Evolutionary conservation across 2,888 invertebrate species (phyloP).

Genomic region (Keiferia lycopersicella): DNA sequence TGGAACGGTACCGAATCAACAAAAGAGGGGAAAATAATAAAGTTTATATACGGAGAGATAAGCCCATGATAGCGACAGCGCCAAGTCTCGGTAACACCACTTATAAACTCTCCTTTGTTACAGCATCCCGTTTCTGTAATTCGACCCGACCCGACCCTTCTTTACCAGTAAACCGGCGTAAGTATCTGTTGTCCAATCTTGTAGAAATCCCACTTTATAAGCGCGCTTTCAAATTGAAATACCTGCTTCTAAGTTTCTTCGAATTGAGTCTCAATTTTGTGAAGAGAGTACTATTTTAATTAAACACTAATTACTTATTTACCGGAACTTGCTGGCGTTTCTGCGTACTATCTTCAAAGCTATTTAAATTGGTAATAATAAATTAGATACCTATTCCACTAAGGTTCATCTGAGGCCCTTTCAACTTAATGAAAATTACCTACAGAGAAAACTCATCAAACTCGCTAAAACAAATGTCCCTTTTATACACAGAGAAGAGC

Average conservation of each 20-base stretch:
- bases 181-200: constrained; percentile 32
- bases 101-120: constrained; percentile 48
- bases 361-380: background rate
- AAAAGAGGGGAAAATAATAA: constrained; percentile 26
- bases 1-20: constrained; percentile 21
- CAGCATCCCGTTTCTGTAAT: constrained; percentile 40
- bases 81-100: constrained; percentile 48
- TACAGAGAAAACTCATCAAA: background rate
- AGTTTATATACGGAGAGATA: constrained; percentile 33
- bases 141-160: constrained; percentile 41
- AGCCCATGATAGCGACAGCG: constrained; percentile 45
- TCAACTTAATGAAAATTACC: background rate
- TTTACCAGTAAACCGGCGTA: constrained; percentile 37
- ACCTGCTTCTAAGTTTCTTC: constrained; percentile 13
- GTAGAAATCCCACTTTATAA: constrained; percentile 32
- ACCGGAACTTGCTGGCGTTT: background rate
- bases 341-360: background rate
- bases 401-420: background rate
- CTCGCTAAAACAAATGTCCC: background rate
- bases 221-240: constrained; percentile 19
- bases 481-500: background rate
- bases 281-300: background rate
- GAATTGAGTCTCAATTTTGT: background rate
- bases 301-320: background rate
- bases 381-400: background rate